Conservation (phyloP, 2,113 vertebrate species). For the Ursus arctos region DNA sequence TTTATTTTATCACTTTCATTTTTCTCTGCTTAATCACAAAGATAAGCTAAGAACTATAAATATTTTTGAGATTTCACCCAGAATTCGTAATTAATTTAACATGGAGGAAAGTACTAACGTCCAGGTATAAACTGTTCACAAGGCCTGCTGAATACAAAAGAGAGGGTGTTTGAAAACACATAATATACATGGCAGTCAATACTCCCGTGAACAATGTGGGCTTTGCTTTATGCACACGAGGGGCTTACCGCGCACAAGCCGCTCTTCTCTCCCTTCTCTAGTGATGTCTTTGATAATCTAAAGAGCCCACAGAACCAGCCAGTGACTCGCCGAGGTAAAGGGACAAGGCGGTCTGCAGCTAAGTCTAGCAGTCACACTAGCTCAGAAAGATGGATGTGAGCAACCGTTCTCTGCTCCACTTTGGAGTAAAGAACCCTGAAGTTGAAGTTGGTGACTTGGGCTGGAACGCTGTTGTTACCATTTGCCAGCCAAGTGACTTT, state of each 20-base stretch:
- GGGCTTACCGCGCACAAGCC: not conserved
- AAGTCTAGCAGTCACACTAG: not conserved
- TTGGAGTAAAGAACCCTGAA: not conserved
- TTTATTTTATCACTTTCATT: not conserved
- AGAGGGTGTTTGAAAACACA: not conserved
- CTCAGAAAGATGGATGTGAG: not conserved
- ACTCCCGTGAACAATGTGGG: not conserved
- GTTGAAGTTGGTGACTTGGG: not conserved
- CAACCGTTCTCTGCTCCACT: not conserved
- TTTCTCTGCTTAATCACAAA: not conserved
- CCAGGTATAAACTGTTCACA: not conserved
- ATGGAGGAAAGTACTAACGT: not conserved
- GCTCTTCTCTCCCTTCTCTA: not conserved
- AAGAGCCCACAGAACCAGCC: not conserved
- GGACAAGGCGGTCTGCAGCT: not conserved
- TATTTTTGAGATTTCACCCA: not conserved
- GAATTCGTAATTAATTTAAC: not conserved
- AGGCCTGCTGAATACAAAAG: not conserved
- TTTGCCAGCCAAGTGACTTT: not conserved
- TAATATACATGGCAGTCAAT: not conserved
- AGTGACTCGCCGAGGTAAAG: not conserved
- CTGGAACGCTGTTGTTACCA: not conserved
- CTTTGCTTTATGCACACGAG: not conserved
- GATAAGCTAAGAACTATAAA: not conserved
- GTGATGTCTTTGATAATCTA: not conserved